Evolutionary conservation across 1,140 invertebrate species (phyloP).

Genomic region (Tetragonula clypearis): DNA sequence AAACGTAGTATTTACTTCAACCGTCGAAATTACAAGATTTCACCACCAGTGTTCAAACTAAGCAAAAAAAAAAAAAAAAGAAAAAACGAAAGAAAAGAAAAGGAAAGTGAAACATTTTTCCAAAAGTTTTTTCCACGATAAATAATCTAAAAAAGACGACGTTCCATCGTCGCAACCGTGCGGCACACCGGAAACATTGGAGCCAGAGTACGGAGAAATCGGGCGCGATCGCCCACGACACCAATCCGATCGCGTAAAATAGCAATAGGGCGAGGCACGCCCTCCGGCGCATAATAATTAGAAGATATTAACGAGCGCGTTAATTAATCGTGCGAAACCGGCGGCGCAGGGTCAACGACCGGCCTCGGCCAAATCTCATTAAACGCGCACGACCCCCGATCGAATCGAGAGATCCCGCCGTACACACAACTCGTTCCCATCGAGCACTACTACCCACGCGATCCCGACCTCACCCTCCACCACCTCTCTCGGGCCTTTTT

Average conservation of each 20-base stretch:
- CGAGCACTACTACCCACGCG: background rate
- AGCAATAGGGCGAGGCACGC: conserved; percentile 15
- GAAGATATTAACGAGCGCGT: conserved; percentile 48
- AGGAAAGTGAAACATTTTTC: too few relatives aligned
- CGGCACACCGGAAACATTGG: background rate
- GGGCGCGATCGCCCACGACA: conserved; percentile 7
- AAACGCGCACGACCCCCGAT: conserved; percentile 44
- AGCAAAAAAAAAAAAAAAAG: too few relatives aligned
- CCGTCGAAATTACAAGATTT: too few relatives aligned
- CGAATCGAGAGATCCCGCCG: conserved; percentile 27
- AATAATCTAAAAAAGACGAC: too few relatives aligned
- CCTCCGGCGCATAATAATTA: conserved; percentile 45
- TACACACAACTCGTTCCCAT: background rate
- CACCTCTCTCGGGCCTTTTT: background rate
- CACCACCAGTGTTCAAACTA: too few relatives aligned
- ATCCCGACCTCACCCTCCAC: background rate
- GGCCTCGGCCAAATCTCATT: conserved; percentile 56
- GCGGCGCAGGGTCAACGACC: conserved; percentile 45
- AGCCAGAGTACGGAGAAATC: background rate
- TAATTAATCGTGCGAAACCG: conserved; percentile 51
- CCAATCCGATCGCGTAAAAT: conserved; percentile 10
- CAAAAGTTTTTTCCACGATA: too few relatives aligned
- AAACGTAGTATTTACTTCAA: too few relatives aligned
- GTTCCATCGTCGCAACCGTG: background rate
- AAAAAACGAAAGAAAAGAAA: too few relatives aligned